Conservation (phyloP, 1,140 invertebrate genomes). For the Leptinotarsa undecemlineata region DNA sequence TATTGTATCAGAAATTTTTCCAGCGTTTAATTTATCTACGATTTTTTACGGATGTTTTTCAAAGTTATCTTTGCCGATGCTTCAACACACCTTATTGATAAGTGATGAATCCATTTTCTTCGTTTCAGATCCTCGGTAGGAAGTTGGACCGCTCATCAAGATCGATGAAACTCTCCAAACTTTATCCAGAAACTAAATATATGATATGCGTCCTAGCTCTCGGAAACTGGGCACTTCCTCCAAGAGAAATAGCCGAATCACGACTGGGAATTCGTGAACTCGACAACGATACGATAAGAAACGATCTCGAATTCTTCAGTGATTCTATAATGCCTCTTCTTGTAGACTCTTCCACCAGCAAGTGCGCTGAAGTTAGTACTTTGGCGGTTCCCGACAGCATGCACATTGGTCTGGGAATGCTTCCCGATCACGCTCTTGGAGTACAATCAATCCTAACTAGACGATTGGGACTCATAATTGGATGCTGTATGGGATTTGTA, state of each 20-base stretch:
- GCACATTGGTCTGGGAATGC: slow-evolving; percentile 62
- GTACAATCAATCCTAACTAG: slow-evolving; percentile 73
- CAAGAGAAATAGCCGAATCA: slow-evolving; percentile 55
- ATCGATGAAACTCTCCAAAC: slow-evolving; percentile 71
- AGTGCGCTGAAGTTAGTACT: slow-evolving; percentile 76
- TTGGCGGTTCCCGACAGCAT: slow-evolving; percentile 72
- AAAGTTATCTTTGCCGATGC: too few relatives aligned
- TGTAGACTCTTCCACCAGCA: slow-evolving; percentile 73
- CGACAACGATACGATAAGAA: slow-evolving; percentile 54
- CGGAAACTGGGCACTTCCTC: slow-evolving; percentile 65
- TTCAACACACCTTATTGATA: too few relatives aligned
- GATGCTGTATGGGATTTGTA: slow-evolving; percentile 81
- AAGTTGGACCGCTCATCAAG: slow-evolving; percentile 69
- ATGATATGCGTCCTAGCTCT: slow-evolving; percentile 82
- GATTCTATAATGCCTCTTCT: slow-evolving; percentile 65
- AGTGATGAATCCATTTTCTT: slow-evolving; percentile 14
- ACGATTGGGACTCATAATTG: slow-evolving; percentile 80
- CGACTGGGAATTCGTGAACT: slow-evolving; percentile 50
- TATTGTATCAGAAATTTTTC: too few relatives aligned
- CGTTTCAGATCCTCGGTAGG: slow-evolving; percentile 70
- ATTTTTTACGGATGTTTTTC: too few relatives aligned
- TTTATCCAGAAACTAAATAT: slow-evolving; percentile 78
- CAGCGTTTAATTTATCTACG: too few relatives aligned
- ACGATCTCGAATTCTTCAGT: slow-evolving; percentile 58
- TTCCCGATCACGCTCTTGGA: slow-evolving; percentile 67